These are phyloP conservation scores for Saturnia pavonia DNA, from an alignment of 2,888 invertebrate species.

Conservation along the genomic window DNA sequence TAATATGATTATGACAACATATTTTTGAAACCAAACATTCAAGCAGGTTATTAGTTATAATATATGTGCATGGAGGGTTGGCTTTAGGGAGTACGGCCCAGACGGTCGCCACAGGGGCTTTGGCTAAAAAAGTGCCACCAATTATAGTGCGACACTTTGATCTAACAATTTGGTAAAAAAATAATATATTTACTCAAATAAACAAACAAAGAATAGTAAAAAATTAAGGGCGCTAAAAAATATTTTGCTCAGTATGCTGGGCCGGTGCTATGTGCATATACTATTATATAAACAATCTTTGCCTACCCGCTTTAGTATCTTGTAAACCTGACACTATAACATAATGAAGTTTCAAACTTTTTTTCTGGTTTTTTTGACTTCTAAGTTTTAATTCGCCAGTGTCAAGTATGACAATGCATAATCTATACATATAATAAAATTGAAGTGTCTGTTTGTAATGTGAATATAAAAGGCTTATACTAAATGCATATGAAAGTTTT, in stretches of 20 bases:
- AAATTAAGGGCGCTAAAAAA: background rate
- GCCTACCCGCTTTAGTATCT: background rate
- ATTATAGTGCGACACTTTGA: background rate
- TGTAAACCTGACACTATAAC: background rate
- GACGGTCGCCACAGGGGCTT: background rate
- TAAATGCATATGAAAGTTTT: too few relatives aligned
- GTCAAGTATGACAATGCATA: background rate
- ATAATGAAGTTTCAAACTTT: background rate
- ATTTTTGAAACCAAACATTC: background rate
- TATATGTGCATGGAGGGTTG: background rate
- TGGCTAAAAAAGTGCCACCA: background rate
- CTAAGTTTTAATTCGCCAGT: background rate
- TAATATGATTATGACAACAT: background rate
- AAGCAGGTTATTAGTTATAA: background rate
- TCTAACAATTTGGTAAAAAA: background rate
- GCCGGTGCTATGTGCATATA: background rate
- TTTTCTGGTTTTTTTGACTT: background rate
- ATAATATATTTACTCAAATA: background rate
- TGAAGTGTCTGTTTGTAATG: too few relatives aligned
- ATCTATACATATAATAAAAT: too few relatives aligned
- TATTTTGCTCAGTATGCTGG: background rate
- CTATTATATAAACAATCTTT: background rate
- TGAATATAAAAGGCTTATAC: too few relatives aligned
- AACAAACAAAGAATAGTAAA: background rate
- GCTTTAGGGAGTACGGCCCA: background rate